phyloP scores from a whole-genome alignment of 2,888 invertebrate genomes.

The Liodrosophila aerea region DNA sequence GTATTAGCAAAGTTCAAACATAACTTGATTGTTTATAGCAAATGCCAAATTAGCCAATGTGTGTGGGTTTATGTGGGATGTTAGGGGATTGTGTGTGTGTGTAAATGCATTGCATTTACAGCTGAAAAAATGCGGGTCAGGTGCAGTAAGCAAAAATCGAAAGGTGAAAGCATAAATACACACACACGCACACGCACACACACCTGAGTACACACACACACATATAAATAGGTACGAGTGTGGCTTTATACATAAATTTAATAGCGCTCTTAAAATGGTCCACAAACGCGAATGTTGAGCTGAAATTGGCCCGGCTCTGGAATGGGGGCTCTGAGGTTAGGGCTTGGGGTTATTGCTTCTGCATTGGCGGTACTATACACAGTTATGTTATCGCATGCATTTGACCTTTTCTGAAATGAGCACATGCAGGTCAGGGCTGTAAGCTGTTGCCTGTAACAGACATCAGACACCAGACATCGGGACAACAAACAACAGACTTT shows the following conservation, averaged over 20 bases:
- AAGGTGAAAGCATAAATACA: conserved; percentile 27
- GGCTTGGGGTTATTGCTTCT: conserved; percentile 13
- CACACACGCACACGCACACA: background rate
- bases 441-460: background rate
- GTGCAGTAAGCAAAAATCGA: conserved; percentile 32
- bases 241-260: conserved; percentile 25
- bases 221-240: background rate
- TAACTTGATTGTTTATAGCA: conserved; percentile 22
- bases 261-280: conserved; percentile 45
- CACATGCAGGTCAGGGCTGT: conserved; percentile 16
- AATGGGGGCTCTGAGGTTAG: background rate
- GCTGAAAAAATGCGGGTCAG: conserved; percentile 43
- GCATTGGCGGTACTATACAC: conserved; percentile 5
- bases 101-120: conserved; percentile 42
- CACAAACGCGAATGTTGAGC: conserved; percentile 20
- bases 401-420: conserved; percentile 16
- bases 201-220: background rate
- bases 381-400: conserved; percentile 4
- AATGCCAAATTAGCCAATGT: conserved; percentile 53
- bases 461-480: background rate
- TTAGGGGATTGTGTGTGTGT: conserved; percentile 9
- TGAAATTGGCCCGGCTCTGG: conserved; percentile 30
- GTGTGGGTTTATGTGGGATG: background rate
- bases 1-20: background rate
- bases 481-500: no score